These are phyloP conservation scores for Megaptera novaeangliae DNA, from an alignment of 2,113 vertebrate species.

Conservation along the genomic window DNA sequence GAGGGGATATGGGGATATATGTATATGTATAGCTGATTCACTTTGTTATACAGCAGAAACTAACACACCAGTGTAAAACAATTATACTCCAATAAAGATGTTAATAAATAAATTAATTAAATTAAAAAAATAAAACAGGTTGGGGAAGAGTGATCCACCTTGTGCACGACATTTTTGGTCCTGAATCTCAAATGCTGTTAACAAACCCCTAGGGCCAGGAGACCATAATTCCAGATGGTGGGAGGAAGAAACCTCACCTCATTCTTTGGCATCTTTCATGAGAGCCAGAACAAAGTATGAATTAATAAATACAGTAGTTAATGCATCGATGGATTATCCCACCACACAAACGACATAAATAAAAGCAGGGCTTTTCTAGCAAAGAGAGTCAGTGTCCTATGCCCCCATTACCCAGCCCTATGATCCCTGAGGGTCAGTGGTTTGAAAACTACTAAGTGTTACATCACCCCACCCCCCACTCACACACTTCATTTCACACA, in stretches of 20 bases:
- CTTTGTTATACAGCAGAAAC: too few relatives aligned
- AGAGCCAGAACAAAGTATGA: neutral
- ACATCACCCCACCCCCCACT: rapidly evolving
- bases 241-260: neutral
- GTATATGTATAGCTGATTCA: too few relatives aligned
- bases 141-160: neutral
- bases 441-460: neutral
- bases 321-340: neutral
- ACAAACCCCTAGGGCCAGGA: neutral
- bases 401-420: too few relatives aligned
- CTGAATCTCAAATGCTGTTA: neutral
- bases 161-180: neutral
- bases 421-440: neutral
- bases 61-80: too few relatives aligned
- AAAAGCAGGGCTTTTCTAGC: neutral
- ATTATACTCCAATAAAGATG: too few relatives aligned
- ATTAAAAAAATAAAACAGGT: too few relatives aligned
- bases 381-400: neutral
- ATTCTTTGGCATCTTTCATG: neutral
- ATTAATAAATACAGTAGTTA: neutral
- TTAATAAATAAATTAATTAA: too few relatives aligned
- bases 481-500: neutral
- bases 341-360: neutral
- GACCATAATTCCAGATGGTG: neutral
- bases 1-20: too few relatives aligned